A percentile compares a stretch with the other conserved stretches of the same genome.
phyloP scores from a whole-genome alignment of 2,113 vertebrate species.

The Ictalurus furcatus region DNA sequence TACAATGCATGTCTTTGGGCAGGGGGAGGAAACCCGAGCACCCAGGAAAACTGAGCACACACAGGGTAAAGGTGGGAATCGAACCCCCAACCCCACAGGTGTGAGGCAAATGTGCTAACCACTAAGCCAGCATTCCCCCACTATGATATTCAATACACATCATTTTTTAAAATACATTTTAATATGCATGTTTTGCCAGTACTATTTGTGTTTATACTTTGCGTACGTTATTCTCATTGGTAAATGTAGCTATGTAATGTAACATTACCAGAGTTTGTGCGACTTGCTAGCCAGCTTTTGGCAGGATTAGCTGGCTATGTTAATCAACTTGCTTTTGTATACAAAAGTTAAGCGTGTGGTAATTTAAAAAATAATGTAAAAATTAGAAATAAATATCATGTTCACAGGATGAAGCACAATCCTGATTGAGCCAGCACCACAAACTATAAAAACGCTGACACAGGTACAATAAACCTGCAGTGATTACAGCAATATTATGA shows the following conservation, averaged over 20 bases:
- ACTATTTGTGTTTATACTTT: background rate
- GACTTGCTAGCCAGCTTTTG: background rate
- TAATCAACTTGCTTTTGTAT: background rate
- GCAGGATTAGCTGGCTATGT: background rate
- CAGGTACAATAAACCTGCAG: background rate
- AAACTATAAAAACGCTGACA: background rate
- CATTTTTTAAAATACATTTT: background rate
- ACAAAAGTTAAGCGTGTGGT: background rate
- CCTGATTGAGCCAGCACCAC: no score
- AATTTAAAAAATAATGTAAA: no score
- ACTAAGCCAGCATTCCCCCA: background rate
- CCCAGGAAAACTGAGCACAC: no score
- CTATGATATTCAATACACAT: background rate
- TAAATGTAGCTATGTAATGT: background rate
- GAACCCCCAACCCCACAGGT: no score
- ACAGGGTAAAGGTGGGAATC: no score
- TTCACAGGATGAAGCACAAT: background rate
- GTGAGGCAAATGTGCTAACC: no score
- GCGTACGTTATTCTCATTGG: background rate
- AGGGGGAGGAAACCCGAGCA: no score
- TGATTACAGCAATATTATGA: no score
- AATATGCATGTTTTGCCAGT: background rate
- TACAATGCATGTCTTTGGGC: no score
- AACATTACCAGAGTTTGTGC: background rate
- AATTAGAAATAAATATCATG: background rate